These are phyloP conservation scores for Trissolcus brochymenae DNA, from an alignment of 2,888 invertebrate species.

Conservation along the genomic window DNA sequence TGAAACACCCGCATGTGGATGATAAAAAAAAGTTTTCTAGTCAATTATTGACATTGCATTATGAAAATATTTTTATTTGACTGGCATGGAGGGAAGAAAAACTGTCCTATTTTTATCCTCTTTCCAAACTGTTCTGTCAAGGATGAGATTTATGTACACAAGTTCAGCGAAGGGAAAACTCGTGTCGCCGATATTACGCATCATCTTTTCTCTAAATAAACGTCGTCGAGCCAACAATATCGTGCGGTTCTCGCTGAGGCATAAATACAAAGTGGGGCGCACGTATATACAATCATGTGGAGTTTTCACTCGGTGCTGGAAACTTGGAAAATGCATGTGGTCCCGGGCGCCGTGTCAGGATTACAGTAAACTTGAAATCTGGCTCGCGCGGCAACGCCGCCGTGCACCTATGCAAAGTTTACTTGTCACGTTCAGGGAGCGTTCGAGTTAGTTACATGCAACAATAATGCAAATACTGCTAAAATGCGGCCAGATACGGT, in stretches of 20 bases:
- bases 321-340: slow-evolving; percentile 42
- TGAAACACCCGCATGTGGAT: too few relatives aligned
- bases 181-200: slow-evolving; percentile 14
- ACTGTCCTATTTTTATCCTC: too few relatives aligned
- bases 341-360: slow-evolving; percentile 25
- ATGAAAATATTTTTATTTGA: too few relatives aligned
- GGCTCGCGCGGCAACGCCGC: slow-evolving; percentile 15
- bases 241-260: background rate
- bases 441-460: slow-evolving; percentile 53
- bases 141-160: too few relatives aligned
- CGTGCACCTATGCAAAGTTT: slow-evolving; percentile 54
- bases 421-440: slow-evolving; percentile 54
- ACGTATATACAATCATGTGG: slow-evolving; percentile 42
- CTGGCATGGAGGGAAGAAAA: too few relatives aligned
- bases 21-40: too few relatives aligned
- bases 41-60: too few relatives aligned
- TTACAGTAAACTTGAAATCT: slow-evolving; percentile 39
- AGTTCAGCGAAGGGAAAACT: slow-evolving; percentile 1
- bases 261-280: slow-evolving; percentile 1
- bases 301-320: slow-evolving; percentile 37
- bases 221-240: slow-evolving; percentile 4
- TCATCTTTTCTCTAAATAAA: slow-evolving; percentile 26
- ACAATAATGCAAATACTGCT: slow-evolving; percentile 52
- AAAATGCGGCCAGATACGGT: slow-evolving; percentile 52
- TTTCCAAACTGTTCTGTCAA: too few relatives aligned